Base-by-base conservation (phyloP, 2,888 invertebrate species). In the Noctua janthina region DNA sequence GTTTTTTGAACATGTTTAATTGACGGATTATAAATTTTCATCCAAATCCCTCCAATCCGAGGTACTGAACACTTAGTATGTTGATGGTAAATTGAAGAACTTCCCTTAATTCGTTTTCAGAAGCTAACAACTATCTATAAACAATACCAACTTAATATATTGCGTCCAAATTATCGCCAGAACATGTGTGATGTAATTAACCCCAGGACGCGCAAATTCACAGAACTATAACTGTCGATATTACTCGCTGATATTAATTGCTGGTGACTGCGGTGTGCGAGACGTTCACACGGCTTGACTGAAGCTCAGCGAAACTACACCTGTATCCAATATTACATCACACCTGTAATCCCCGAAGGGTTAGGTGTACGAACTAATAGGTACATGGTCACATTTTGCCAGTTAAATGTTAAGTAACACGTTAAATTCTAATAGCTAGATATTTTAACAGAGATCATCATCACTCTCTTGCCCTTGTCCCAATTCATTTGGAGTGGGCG, bases 211-310 rank as follows among this genome's bases (percentile, higher is more conserved):
- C 17, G 13, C 43, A 46, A 13, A 17, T 10, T 20, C 11, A 39
- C 15, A 39, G 15, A 39, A 39, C 20, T 23, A 68, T 78, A 43
- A 74, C 62, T 49, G 17, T 74, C n/a, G 20, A 74, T 74, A 29
- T 43, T 71, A 35, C 29, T 54, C 13, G 8, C 23, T 46, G 43
- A 1, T 29, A 59, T 59, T 49, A 49, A 49, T 49, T 39, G 35
- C 23, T 49, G 49, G 10, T n/a, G 74, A 62, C 39, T 10, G 35
- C 59, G 8, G 20, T 20, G 8, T 2, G 35, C 20, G n/a, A 49
- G 2, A n/a, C 1, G n/a, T n/a, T 39, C 72, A 56, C 43, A 17
- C 17, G 1, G 11, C 23, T 54, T 59, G 23, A 35, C 7, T 46
- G 46, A 20, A 69, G 11, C 10, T 76, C 17, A 11, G 46, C 23